phyloP scores from a whole-genome alignment of 2,113 vertebrate species.

The Platichthys stellatus region DNA sequence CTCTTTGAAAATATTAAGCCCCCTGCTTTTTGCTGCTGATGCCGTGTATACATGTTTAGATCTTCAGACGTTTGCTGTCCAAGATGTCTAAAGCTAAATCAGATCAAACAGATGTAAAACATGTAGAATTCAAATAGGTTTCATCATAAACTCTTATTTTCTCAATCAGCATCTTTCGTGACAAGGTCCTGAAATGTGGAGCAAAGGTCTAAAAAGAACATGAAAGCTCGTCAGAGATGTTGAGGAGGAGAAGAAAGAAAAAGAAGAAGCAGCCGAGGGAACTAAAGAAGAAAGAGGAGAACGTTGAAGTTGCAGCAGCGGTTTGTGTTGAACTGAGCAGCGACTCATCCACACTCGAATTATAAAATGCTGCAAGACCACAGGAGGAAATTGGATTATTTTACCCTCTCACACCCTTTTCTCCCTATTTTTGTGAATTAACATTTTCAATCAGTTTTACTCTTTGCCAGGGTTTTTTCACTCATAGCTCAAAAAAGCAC shows the following conservation, averaged over 20 bases:
- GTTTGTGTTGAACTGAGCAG: conserved; percentile 31
- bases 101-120: too few species aligned
- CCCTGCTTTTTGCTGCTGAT: too few species aligned
- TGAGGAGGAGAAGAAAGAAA: background rate
- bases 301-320: background rate
- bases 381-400: conserved; percentile 78
- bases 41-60: too few species aligned
- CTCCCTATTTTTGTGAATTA: conserved; percentile 25
- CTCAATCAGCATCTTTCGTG: too few species aligned
- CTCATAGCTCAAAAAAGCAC: conserved; percentile 8
- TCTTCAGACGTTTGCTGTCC: too few species aligned
- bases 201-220: too few species aligned
- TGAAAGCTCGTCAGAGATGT: too few species aligned
- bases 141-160: too few species aligned
- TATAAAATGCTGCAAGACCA: conserved; percentile 67
- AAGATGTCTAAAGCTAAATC: too few species aligned
- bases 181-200: background rate
- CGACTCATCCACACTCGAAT: conserved; percentile 38
- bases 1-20: too few species aligned
- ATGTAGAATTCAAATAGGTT: too few species aligned
- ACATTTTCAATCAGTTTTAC: conserved; percentile 44
- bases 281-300: conserved; percentile 25
- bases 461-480: conserved; percentile 26
- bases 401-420: conserved; percentile 56
- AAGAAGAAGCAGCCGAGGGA: conserved; percentile 10